These are phyloP conservation scores for Chymomyza caudatula DNA, from an alignment of 2,888 invertebrate genomes.

Conservation along the genomic window DNA sequence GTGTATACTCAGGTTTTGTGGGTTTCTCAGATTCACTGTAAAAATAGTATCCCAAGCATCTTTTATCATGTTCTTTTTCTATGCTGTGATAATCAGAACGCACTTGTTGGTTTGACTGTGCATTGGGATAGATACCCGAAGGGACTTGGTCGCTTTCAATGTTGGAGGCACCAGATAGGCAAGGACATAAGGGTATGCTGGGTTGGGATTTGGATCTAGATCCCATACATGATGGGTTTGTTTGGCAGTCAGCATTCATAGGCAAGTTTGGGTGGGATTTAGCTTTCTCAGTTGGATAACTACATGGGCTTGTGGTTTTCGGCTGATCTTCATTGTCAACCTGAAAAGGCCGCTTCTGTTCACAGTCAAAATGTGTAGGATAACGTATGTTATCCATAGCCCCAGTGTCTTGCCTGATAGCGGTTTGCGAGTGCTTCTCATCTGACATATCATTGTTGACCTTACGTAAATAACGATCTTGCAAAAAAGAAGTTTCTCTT, in stretches of 20 bases:
- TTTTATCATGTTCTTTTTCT: neutral
- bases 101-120: neutral
- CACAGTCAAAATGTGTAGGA: slow-evolving; percentile 29
- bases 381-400: slow-evolving; percentile 25
- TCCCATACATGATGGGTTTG: neutral
- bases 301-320: neutral
- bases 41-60: neutral
- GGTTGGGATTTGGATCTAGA: neutral
- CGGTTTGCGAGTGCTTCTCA: slow-evolving; percentile 22
- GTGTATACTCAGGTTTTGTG: too few species aligned
- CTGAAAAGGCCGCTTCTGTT: neutral
- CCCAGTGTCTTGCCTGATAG: neutral
- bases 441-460: neutral
- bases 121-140: too few species aligned
- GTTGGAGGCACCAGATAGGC: too few species aligned
- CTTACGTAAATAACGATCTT: slow-evolving; percentile 3
- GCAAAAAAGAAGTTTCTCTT: slow-evolving; percentile 32
- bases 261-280: slow-evolving; percentile 5
- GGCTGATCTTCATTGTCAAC: neutral
- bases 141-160: too few species aligned
- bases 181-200: too few species aligned
- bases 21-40: too few species aligned
- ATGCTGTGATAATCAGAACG: neutral
- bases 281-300: neutral
- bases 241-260: neutral